phyloP scores from a whole-genome alignment of 2,888 invertebrate species.

The Temnothorax unifasciatus region DNA sequence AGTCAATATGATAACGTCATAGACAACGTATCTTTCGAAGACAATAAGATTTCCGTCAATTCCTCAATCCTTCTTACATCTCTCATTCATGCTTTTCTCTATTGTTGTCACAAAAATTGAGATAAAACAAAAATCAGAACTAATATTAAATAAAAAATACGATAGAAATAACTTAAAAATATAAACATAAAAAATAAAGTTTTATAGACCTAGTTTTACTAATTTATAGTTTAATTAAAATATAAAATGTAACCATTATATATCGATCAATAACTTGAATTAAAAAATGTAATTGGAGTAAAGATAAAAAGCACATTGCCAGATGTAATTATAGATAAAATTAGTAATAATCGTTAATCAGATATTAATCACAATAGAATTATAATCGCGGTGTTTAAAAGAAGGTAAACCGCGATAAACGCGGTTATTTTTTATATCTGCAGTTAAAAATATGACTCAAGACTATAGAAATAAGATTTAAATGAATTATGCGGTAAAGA shows the following conservation, averaged over 20 bases:
- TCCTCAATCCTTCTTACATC: background rate
- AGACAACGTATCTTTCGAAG: conserved; percentile 2
- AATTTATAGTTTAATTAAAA: background rate
- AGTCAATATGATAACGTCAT: conserved; percentile 4
- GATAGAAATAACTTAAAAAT: background rate
- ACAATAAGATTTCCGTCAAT: conserved; percentile 21
- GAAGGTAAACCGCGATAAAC: background rate
- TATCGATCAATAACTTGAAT: background rate
- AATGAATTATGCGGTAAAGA: background rate
- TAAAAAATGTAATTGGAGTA: background rate
- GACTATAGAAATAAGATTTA: background rate
- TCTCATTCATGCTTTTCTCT: background rate
- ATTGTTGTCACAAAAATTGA: background rate
- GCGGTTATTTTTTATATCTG: conserved; percentile 11
- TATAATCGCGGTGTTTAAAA: background rate
- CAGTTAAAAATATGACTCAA: conserved; percentile 2
- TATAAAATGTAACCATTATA: background rate
- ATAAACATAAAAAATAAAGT: background rate
- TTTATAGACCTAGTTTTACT: background rate
- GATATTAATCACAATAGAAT: background rate
- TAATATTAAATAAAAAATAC: background rate
- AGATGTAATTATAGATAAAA: background rate
- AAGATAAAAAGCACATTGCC: background rate
- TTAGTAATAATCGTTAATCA: background rate
- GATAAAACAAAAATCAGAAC: background rate